Percentiles rank a stretch among this genome's conserved stretches.
These are phyloP conservation scores for Euzetes globulus DNA, from an alignment of 2,888 invertebrate species.

Conservation along the genomic window DNA sequence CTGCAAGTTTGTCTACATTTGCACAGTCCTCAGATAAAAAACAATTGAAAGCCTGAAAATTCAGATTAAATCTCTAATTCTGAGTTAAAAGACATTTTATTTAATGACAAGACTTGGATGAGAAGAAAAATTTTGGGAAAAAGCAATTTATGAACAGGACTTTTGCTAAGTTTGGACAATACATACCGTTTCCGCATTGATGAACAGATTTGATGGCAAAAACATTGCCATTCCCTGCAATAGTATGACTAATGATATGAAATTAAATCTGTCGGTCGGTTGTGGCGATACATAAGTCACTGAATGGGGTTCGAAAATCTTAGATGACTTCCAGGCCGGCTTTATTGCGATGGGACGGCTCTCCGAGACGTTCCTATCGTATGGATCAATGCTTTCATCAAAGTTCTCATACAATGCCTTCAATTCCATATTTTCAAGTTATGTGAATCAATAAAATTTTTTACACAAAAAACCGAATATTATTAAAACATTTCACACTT, in stretches of 20 bases:
- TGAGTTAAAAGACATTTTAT: no score
- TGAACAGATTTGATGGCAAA: conserved; percentile 99
- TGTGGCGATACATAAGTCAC: conserved; percentile 18
- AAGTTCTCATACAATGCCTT: not conserved
- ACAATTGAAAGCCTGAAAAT: no score
- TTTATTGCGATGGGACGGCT: not conserved
- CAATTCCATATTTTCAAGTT: not conserved
- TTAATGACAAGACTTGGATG: no score
- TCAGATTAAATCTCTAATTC: no score
- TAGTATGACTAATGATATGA: conserved; percentile 79
- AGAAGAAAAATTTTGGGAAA: no score
- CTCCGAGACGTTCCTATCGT: conserved; percentile 47
- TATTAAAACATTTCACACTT: not conserved
- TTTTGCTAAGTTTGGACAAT: not conserved
- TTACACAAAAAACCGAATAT: not conserved
- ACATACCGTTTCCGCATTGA: conserved; percentile 75
- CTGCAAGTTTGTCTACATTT: no score
- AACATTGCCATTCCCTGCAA: conserved; percentile 88
- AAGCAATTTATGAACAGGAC: not conserved
- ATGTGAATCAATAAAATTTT: not conserved
- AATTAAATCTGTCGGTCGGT: conserved; percentile 47
- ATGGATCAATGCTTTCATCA: not conserved
- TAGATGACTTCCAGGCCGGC: conserved; percentile 4
- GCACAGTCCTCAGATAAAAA: no score
- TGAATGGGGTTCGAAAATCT: not conserved